Conservation (phyloP, 2,888 invertebrate genomes). For the Limnephilus lunatus region DNA sequence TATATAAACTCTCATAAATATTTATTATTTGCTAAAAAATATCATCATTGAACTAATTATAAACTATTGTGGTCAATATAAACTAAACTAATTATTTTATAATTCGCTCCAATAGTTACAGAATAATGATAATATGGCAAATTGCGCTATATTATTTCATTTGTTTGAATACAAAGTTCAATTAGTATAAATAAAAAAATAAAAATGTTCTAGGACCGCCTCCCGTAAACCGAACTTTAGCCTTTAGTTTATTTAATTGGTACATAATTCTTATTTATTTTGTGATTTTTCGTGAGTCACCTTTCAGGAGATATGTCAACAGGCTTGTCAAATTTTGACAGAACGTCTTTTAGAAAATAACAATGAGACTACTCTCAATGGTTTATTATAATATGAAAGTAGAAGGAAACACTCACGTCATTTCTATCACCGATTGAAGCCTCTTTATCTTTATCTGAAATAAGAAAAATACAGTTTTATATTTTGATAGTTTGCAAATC, state of each 20-base stretch:
- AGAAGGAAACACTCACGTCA: conserved; percentile 78
- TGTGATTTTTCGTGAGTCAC: conserved; percentile 51
- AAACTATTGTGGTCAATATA: not conserved
- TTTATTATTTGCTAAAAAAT: not conserved
- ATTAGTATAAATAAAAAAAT: not conserved
- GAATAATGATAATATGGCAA: not conserved
- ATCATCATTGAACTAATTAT: not conserved
- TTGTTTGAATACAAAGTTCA: conserved; percentile 1
- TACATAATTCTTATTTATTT: conserved; percentile 3
- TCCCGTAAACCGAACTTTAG: too few relatives aligned
- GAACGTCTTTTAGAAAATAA: conserved; percentile 9
- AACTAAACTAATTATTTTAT: not conserved
- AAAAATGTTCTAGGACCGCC: too few relatives aligned
- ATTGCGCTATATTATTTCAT: not conserved
- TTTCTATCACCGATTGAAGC: conserved; percentile 79
- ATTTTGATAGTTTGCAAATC: conserved; percentile 36
- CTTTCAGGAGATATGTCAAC: conserved; percentile 45
- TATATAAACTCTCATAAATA: not conserved
- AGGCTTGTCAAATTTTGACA: conserved; percentile 57
- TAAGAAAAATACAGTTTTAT: conserved; percentile 67
- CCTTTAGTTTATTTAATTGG: conserved; percentile 2
- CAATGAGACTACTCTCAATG: not conserved
- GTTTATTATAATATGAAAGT: conserved; percentile 32
- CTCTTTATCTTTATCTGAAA: conserved; percentile 79
- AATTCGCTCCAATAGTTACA: not conserved